phyloP scores from a whole-genome alignment of 2,113 vertebrate genomes.

The Prionailurus bengalensis region DNA sequence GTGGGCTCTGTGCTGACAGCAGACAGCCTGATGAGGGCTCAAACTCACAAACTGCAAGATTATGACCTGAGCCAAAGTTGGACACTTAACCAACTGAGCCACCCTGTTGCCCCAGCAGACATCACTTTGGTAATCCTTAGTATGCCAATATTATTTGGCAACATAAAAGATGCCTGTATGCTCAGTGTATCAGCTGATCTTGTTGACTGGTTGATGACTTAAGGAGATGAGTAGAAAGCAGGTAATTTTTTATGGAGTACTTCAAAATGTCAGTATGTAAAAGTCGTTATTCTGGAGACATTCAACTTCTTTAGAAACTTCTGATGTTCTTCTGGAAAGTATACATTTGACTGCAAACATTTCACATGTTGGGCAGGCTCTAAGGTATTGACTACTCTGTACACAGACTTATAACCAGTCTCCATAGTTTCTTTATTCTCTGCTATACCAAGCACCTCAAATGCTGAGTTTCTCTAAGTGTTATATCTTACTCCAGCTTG shows the following conservation, averaged over 20 bases:
- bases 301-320: background rate
- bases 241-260: background rate
- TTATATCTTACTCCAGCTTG: background rate
- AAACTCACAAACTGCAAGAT: too few relatives aligned
- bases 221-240: background rate
- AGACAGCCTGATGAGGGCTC: too few relatives aligned
- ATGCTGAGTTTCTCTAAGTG: background rate
- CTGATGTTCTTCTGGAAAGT: background rate
- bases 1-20: too few relatives aligned
- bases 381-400: background rate
- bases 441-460: background rate
- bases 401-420: background rate
- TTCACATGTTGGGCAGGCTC: background rate
- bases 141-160: background rate
- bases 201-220: background rate
- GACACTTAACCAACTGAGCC: too few relatives aligned
- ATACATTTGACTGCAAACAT: background rate
- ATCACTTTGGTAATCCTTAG: background rate
- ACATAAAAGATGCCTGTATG: background rate
- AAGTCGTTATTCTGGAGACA: background rate
- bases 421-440: background rate
- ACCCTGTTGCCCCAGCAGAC: background rate
- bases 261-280: background rate
- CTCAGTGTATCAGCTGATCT: background rate
- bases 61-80: too few relatives aligned